These are phyloP conservation scores for Corynorhinus townsendii DNA, from an alignment of 2,113 vertebrate species.

Conservation along the genomic window DNA sequence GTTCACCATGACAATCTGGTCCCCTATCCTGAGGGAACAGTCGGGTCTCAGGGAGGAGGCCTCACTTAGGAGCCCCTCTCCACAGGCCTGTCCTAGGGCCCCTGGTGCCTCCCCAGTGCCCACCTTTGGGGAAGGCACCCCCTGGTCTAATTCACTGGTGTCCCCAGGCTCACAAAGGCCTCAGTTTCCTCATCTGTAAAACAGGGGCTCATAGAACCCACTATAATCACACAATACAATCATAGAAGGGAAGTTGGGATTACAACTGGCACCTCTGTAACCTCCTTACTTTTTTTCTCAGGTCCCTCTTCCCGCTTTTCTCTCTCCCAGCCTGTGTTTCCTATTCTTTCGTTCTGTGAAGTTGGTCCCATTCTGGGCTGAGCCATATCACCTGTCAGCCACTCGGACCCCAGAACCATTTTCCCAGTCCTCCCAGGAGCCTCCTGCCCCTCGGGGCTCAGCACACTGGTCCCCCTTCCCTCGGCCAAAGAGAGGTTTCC, in stretches of 20 bases:
- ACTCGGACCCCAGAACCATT: neutral
- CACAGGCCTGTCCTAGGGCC: too few relatives aligned
- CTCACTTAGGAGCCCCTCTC: too few relatives aligned
- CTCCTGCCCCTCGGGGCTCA: neutral
- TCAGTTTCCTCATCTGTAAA: neutral
- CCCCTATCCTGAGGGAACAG: conserved; percentile 83
- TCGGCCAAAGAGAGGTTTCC: neutral
- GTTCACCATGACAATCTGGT: conserved; percentile 96
- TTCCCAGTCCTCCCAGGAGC: neutral
- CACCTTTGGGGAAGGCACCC: neutral
- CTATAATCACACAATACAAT: neutral
- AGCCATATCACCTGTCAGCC: accelerated
- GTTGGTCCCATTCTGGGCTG: too few relatives aligned
- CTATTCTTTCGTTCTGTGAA: neutral
- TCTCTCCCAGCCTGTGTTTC: neutral
- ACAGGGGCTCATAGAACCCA: neutral
- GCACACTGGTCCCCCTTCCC: neutral
- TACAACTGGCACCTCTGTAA: accelerated
- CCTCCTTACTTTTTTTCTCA: neutral
- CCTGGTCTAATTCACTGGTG: neutral
- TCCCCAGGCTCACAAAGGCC: neutral
- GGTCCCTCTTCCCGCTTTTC: neutral
- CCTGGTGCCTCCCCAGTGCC: neutral
- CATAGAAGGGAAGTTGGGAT: neutral
- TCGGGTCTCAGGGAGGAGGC: neutral